Evolutionary conservation across 2,113 vertebrate genomes (phyloP).

Genomic region (Aegypius monachus): DNA sequence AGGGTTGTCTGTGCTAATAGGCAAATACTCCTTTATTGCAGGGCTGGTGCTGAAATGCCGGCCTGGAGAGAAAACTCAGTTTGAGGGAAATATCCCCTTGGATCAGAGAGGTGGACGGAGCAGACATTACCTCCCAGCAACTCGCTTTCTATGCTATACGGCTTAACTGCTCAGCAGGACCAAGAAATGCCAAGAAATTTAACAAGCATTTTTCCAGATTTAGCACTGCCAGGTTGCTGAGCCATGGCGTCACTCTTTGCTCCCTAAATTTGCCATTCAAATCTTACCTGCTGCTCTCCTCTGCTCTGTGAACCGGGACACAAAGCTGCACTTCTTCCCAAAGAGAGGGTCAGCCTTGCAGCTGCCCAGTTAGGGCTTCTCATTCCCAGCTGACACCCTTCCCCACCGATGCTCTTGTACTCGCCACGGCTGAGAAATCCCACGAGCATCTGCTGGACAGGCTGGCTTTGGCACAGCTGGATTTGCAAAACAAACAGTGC

Average conservation of each 20-base stretch:
- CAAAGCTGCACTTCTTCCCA: background rate
- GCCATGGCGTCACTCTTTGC: background rate
- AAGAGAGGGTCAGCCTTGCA: background rate
- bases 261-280: background rate
- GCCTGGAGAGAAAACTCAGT: background rate
- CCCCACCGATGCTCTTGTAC: background rate
- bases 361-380: background rate
- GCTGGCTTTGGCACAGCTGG: background rate
- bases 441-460: background rate
- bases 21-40: background rate
- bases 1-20: background rate
- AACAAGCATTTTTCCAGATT: background rate
- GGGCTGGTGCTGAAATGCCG: rapidly evolving
- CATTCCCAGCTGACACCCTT: background rate
- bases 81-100: background rate
- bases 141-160: rapidly evolving
- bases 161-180: background rate
- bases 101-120: background rate
- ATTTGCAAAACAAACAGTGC: background rate
- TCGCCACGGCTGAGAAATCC: background rate
- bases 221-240: background rate
- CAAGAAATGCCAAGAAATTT: background rate
- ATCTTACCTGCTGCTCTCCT: background rate
- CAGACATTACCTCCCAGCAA: background rate
- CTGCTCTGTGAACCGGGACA: background rate